Evolutionary conservation across 2,797 vertebrate species (phyloP).

Genomic region (Taeniopygia guttata): DNA sequence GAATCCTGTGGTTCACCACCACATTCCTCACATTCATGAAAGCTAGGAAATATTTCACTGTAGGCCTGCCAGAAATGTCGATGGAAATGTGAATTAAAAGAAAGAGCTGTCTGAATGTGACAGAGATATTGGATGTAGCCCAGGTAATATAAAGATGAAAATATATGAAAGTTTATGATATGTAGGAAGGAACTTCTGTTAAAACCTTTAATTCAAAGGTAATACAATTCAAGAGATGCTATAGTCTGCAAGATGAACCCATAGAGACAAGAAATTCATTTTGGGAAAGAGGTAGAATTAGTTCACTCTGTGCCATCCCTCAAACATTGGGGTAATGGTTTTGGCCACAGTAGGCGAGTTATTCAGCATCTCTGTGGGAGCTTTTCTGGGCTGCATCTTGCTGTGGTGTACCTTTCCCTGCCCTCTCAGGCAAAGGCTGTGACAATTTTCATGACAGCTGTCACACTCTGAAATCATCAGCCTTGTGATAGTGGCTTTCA

Average conservation of each 20-base stretch:
- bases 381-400: background rate
- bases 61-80: conserved; percentile 35
- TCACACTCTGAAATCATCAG: background rate
- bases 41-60: conserved; percentile 68
- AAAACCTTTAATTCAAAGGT: background rate
- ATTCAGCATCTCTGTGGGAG: background rate
- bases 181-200: background rate
- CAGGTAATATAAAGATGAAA: conserved; percentile 35
- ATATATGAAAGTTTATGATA: background rate
- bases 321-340: background rate
- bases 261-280: background rate
- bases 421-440: background rate
- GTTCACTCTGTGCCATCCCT: background rate
- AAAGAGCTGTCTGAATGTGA: conserved; percentile 65
- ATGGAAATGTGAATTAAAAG: conserved; percentile 69
- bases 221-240: background rate
- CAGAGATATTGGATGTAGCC: conserved; percentile 33
- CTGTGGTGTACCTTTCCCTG: background rate
- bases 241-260: background rate
- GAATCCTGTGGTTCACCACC: conserved; percentile 72
- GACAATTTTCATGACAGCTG: background rate
- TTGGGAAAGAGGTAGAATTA: background rate
- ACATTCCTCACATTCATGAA: conserved; percentile 73
- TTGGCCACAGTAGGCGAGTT: background rate
- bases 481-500: background rate